phyloP scores from a whole-genome alignment of 2,888 invertebrate species.

The Oasisia sp. region DNA sequence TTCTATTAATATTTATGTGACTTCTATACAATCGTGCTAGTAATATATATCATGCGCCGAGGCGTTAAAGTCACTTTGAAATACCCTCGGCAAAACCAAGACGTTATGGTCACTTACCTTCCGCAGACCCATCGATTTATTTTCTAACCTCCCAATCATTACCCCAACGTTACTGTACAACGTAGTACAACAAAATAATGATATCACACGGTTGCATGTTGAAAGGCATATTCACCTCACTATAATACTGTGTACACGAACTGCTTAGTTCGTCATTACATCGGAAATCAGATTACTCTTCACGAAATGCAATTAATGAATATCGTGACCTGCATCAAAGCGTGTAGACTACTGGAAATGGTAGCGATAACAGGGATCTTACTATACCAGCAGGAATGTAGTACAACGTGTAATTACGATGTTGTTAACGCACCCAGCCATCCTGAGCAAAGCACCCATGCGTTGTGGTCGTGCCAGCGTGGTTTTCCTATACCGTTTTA shows the following conservation, averaged over 20 bases:
- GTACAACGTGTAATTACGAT: not conserved
- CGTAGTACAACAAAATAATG: not conserved
- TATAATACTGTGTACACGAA: too few species aligned
- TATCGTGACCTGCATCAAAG: not conserved
- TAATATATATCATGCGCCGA: not conserved
- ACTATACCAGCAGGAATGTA: not conserved
- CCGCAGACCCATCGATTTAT: too few species aligned
- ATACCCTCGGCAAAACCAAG: too few species aligned
- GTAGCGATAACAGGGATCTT: not conserved
- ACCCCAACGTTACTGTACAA: not conserved
- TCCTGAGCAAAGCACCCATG: not conserved
- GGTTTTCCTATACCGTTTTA: not conserved
- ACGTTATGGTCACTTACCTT: too few species aligned
- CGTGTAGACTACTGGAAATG: not conserved
- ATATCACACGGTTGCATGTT: not conserved
- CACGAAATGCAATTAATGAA: not conserved
- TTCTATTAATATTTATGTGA: not conserved
- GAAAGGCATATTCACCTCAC: too few species aligned
- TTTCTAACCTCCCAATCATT: too few species aligned
- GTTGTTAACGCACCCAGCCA: not conserved
- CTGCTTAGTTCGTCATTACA: not conserved
- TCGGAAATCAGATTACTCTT: not conserved
- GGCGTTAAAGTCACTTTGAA: too few species aligned
- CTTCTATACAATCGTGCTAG: not conserved
- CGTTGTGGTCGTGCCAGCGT: not conserved